A percentile compares a stretch with the other conserved stretches of the same genome.
Conservation (phyloP, 2,797 vertebrate species). For the Phataginus tricuspis region DNA sequence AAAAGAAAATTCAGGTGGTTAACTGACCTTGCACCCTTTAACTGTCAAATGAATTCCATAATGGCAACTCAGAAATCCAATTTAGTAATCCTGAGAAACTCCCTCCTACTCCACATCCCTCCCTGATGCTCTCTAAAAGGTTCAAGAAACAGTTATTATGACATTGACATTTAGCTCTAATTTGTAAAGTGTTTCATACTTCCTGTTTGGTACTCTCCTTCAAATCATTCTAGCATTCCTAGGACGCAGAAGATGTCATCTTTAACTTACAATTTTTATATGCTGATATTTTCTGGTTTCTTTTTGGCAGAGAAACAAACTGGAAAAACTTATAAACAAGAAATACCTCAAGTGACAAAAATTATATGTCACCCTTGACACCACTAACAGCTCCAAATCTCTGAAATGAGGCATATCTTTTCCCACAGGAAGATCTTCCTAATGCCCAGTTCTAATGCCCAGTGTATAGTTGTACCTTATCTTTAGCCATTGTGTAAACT, state of each 20-base stretch:
- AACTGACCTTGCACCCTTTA: constrained; percentile 78
- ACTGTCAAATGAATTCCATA: constrained; percentile 76
- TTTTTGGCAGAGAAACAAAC: background rate
- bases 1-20: constrained; percentile 34
- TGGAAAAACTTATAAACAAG: background rate
- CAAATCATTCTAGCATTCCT: constrained; percentile 26
- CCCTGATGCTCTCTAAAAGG: constrained; percentile 80
- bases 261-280: background rate
- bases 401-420: constrained; percentile 21
- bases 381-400: background rate
- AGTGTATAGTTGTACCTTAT: background rate
- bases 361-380: background rate
- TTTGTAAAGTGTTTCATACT: constrained; percentile 56
- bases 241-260: constrained; percentile 1
- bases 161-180: constrained; percentile 61
- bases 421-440: background rate
- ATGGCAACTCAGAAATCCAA: constrained; percentile 78
- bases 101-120: constrained; percentile 74
- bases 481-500: constrained; percentile 33
- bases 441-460: background rate
- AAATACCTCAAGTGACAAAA: constrained; percentile 8
- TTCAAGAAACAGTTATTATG: constrained; percentile 62
- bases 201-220: constrained; percentile 29
- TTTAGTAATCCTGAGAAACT: constrained; percentile 79
- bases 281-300: background rate